Conservation (phyloP, 2,797 vertebrate genomes). For the Parauchenoglanis punctatus region DNA sequence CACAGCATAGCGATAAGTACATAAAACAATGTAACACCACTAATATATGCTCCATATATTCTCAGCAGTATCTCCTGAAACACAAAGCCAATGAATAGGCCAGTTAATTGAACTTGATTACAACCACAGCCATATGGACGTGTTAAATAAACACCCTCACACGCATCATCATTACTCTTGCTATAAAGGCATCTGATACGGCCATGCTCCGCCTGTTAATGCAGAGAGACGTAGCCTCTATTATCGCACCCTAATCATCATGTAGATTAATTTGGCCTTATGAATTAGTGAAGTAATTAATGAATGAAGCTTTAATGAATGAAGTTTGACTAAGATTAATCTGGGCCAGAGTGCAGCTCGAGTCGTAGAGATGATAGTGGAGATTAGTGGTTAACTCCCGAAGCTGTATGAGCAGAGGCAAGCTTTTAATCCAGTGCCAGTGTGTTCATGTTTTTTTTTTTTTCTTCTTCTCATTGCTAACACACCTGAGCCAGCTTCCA, state of each 20-base stretch:
- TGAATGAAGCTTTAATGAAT: slow-evolving; percentile 49
- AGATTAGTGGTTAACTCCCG: not conserved
- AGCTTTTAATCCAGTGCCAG: not conserved
- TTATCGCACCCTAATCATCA: slow-evolving; percentile 49
- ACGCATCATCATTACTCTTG: slow-evolving; percentile 32
- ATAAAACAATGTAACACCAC: not conserved
- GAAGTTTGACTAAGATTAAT: slow-evolving; percentile 49
- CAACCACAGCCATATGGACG: slow-evolving; percentile 21
- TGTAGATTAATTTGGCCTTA: slow-evolving; percentile 39
- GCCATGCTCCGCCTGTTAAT: slow-evolving; percentile 48
- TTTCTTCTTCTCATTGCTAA: not conserved
- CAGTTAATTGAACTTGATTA: slow-evolving; percentile 21
- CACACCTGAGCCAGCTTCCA: slow-evolving; percentile 6
- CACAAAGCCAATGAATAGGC: not conserved
- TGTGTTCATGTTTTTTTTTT: not conserved
- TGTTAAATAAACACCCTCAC: slow-evolving; percentile 42
- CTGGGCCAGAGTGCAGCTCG: slow-evolving; percentile 4
- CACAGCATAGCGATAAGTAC: not conserved
- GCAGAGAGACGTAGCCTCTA: slow-evolving; percentile 42
- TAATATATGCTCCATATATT: not conserved
- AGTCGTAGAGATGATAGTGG: not conserved
- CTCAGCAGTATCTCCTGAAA: not conserved
- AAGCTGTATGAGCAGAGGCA: not conserved
- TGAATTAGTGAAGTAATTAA: slow-evolving; percentile 49
- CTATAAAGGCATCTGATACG: slow-evolving; percentile 38